These are phyloP conservation scores for Limanda limanda DNA, from an alignment of 2,113 vertebrate genomes.

Conservation along the genomic window DNA sequence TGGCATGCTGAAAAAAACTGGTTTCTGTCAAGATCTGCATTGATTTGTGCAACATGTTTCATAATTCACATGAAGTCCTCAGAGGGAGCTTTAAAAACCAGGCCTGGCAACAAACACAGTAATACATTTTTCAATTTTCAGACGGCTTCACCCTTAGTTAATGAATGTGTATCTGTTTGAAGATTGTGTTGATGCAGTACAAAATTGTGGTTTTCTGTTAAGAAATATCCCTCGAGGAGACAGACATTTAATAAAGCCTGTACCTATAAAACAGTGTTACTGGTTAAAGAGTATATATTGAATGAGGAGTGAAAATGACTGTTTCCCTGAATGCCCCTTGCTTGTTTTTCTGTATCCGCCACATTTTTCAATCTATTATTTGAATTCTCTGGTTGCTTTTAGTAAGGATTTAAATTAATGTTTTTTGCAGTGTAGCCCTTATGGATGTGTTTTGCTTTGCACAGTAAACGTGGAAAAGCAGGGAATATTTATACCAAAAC, in stretches of 20 bases:
- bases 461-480: conserved; percentile 12
- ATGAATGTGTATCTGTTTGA: conserved; percentile 2
- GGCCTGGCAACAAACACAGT: background rate
- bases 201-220: conserved; percentile 39
- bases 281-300: conserved; percentile 21
- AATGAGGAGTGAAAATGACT: conserved; percentile 31
- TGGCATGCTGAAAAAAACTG: background rate
- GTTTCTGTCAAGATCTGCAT: conserved; percentile 1
- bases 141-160: conserved; percentile 10
- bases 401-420: conserved; percentile 37
- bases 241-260: conserved; percentile 38
- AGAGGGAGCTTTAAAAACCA: background rate
- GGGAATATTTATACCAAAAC: conserved; percentile 7
- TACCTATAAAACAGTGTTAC: conserved; percentile 37
- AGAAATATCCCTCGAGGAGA: conserved; percentile 23
- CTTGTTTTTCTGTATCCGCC: conserved; percentile 27
- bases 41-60: conserved; percentile 20
- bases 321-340: conserved; percentile 25
- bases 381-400: conserved; percentile 43
- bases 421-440: conserved; percentile 19
- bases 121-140: conserved; percentile 8
- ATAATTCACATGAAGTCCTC: conserved; percentile 8
- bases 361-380: conserved; percentile 50
- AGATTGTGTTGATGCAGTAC: conserved; percentile 24
- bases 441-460: conserved; percentile 23